phyloP scores from a whole-genome alignment of 2,888 invertebrate species.

The Argyresthia albistria region DNA sequence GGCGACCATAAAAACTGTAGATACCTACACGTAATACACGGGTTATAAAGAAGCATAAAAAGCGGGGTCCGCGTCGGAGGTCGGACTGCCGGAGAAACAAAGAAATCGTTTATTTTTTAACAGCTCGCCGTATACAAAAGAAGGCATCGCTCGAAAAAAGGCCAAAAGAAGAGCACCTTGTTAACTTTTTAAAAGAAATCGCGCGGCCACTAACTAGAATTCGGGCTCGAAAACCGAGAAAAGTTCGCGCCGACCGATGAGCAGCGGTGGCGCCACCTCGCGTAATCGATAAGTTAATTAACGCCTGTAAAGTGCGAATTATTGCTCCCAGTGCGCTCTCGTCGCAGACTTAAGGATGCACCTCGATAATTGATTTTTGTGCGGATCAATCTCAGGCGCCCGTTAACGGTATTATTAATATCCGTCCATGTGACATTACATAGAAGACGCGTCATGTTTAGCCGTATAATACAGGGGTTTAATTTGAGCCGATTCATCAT shows the following conservation, averaged over 20 bases:
- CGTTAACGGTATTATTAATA: conserved; percentile 32
- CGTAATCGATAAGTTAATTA: conserved; percentile 64
- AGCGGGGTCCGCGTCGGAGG: conserved; percentile 69
- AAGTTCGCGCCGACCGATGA: conserved; percentile 43
- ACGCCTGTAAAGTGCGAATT: conserved; percentile 16
- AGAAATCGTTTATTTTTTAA: conserved; percentile 72
- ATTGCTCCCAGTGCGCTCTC: conserved; percentile 19
- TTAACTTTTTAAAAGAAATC: conserved; percentile 71
- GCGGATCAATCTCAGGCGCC: conserved; percentile 8
- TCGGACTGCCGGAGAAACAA: conserved; percentile 73
- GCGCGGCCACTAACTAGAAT: conserved; percentile 68
- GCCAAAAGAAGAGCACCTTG: conserved; percentile 67
- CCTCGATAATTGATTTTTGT: conserved; percentile 22
- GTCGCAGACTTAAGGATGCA: conserved; percentile 1
- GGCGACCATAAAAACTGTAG: conserved; percentile 67
- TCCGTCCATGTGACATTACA: conserved; percentile 36
- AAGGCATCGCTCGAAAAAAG: conserved; percentile 65
- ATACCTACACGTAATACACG: conserved; percentile 72
- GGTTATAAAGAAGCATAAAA: conserved; percentile 71
- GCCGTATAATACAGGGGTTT: conserved; percentile 40
- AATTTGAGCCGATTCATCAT: conserved; percentile 52
- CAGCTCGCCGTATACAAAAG: conserved; percentile 71
- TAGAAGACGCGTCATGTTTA: conserved; percentile 39
- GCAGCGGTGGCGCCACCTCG: conserved; percentile 51
- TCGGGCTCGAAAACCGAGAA: conserved; percentile 68